Evolutionary conservation across 2,113 vertebrate species (phyloP).

Genomic region (Piliocolobus tephrosceles): DNA sequence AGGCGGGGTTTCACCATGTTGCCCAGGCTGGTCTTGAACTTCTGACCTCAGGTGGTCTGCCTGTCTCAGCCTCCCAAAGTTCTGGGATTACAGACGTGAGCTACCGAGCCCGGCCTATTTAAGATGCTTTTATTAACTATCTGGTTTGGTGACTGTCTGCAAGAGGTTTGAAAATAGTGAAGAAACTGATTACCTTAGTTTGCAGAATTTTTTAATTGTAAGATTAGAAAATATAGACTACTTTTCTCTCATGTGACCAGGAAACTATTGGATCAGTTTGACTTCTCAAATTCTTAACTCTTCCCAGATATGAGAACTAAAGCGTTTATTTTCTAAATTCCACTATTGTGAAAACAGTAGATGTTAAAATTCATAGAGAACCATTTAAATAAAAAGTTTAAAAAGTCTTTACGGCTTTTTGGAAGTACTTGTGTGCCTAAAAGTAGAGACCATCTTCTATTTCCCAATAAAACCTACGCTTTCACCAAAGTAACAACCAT

Average conservation of each 20-base stretch:
- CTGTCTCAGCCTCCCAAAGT: too few species aligned
- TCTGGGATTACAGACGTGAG: too few species aligned
- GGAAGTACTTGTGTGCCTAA: not conserved
- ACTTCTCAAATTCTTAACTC: not conserved
- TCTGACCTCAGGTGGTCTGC: too few species aligned
- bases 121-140: not conserved
- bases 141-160: constrained; percentile 30
- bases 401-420: not conserved
- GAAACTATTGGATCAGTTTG: not conserved
- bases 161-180: constrained; percentile 32
- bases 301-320: not conserved
- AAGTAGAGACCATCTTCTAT: not conserved
- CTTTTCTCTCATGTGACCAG: not conserved
- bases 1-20: too few species aligned
- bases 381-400: not conserved
- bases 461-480: not conserved
- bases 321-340: not conserved
- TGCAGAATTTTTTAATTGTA: not conserved
- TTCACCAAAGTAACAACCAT: not conserved
- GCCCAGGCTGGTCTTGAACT: too few species aligned
- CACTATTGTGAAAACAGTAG: not conserved
- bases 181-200: not conserved
- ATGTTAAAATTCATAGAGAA: not conserved
- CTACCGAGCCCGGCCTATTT: not conserved
- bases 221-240: constrained; percentile 14